These are phyloP conservation scores for Rhinopomastus cyanomelas DNA, from an alignment of 2,113 vertebrate species.

Conservation along the genomic window DNA sequence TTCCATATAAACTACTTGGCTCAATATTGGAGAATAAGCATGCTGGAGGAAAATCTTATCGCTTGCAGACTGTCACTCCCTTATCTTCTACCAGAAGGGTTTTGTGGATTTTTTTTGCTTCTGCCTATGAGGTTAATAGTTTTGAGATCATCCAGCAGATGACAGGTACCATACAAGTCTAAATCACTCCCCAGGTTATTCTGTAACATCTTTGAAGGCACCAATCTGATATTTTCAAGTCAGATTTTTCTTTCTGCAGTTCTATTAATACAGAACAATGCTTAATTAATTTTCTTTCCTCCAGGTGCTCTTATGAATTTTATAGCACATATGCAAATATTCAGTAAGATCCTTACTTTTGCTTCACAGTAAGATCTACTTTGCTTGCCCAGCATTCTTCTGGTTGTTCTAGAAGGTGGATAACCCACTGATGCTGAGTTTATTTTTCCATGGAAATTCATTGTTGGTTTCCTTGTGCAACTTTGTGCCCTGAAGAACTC, in stretches of 20 bases:
- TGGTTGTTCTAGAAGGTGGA: not conserved
- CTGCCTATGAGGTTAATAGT: not conserved
- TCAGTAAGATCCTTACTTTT: not conserved
- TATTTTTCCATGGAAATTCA: not conserved
- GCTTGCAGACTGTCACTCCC: not conserved
- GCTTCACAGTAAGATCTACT: too few relatives aligned
- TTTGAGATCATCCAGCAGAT: not conserved
- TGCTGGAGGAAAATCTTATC: constrained; percentile 4
- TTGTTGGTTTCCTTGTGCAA: not conserved
- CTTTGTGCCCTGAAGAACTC: not conserved
- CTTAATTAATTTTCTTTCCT: not conserved
- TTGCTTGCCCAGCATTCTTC: not conserved
- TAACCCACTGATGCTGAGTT: not conserved
- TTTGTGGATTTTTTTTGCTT: not conserved
- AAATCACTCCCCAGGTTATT: not conserved
- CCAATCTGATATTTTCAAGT: not conserved
- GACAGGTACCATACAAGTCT: not conserved
- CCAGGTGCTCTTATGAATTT: not conserved
- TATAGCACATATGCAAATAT: not conserved
- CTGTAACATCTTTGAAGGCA: not conserved
- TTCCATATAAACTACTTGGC: constrained; percentile 17
- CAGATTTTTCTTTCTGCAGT: not conserved
- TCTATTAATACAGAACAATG: not conserved
- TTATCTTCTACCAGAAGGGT: not conserved
- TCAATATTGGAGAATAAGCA: constrained; percentile 44